Evolutionary conservation across 2,113 vertebrate genomes (phyloP), one percentile per base, ranked within the genome.

Genomic region (Leuciscus idus): DNA sequence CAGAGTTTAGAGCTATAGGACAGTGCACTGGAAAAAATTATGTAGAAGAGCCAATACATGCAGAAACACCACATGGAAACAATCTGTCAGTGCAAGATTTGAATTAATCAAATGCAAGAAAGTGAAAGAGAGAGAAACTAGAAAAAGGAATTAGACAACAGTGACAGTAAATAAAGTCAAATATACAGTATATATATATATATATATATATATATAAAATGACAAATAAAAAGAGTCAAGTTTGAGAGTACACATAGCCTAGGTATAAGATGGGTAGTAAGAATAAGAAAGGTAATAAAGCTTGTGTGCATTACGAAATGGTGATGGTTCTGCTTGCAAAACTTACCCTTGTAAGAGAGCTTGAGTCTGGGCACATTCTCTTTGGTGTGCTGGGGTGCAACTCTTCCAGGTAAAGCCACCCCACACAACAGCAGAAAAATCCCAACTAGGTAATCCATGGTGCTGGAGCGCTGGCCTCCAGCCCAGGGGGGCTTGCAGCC

Each of bases 281-380:
- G 43, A 48, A 74, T 77, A 2, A 6, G 55, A 52, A 52, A 50
- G 6, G 17, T 59, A 17, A 50, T 17, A 50, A 48, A 1, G 11
- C 73, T 77, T 55, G 50, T 57, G 17, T 23, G 19, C 70, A 62
- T 26, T 62, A 43, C 2, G 68, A 4, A 10, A 55, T 30, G 8
- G 50, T 28, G 26, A 52, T 57, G 46, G 59, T 7, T 48, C 26
- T 12, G 19, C 5, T 50, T 33, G 17, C 15, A 39, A 88, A 89
- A 87, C 95, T 97, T 96, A 99, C 98, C 98, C 96, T 97, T 98
- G 92, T 97, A 98, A 89, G 98, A 96, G 80, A 99, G 96, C 96
- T 95, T 97, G 92, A 99, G 96, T 91, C 98, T 95, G 21, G 98
- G 98, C 90, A 97, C 97, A n/a, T 96, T 97, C 95, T 94, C 97